A percentile compares a stretch with the other conserved stretches of the same genome.
These are phyloP conservation scores for Budorcas taxicolor DNA, from an alignment of 2,113 vertebrate species.

Conservation along the genomic window DNA sequence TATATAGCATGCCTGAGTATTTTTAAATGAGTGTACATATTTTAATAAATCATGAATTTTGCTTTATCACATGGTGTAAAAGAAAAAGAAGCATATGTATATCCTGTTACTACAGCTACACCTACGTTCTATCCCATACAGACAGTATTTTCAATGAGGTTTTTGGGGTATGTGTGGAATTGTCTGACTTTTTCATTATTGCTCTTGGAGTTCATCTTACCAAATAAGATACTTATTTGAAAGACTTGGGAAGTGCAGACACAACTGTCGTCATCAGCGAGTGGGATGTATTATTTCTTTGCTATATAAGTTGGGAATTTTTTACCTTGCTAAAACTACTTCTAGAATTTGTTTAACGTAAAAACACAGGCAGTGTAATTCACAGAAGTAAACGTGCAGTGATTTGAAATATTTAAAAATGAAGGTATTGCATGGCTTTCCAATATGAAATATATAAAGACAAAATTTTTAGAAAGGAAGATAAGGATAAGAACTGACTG, in stretches of 20 bases:
- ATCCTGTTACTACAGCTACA: background rate
- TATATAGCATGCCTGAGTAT: background rate
- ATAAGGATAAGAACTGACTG: background rate
- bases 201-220: background rate
- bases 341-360: background rate
- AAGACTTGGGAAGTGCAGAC: background rate
- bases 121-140: background rate
- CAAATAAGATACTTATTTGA: background rate
- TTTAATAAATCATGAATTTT: background rate
- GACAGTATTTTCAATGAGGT: background rate
- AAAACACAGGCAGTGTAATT: background rate
- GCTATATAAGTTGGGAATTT: background rate
- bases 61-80: background rate
- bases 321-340: background rate
- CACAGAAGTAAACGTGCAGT: background rate
- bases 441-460: background rate
- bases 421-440: background rate
- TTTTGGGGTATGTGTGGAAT: background rate
- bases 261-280: background rate
- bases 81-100: background rate
- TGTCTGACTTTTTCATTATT: slow-evolving; percentile 8
- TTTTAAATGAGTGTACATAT: background rate
- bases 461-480: background rate
- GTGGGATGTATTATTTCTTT: background rate
- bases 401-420: background rate